These are phyloP conservation scores for Epizoanthus fatuus DNA, from an alignment of 92 coral and sea anemone species.

Conservation along the genomic window DNA sequence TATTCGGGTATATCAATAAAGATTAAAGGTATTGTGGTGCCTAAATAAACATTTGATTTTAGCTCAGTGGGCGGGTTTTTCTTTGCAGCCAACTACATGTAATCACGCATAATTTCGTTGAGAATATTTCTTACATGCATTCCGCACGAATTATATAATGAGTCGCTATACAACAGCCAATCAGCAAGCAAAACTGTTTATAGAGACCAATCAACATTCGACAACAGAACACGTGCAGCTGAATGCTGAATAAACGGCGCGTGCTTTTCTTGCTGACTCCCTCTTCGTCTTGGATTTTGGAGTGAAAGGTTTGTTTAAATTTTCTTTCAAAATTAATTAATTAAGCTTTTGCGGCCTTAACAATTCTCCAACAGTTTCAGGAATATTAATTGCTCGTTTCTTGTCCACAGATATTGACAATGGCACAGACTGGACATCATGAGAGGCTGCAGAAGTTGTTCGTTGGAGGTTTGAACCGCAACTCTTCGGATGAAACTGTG, in stretches of 20 bases:
- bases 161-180: neutral
- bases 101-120: too few relatives aligned
- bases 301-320: neutral
- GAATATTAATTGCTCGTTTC: neutral
- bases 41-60: too few relatives aligned
- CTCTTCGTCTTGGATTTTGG: neutral
- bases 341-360: neutral
- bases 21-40: too few relatives aligned
- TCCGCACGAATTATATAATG: too few relatives aligned
- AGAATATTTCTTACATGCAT: too few relatives aligned
- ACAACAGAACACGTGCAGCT: conserved; percentile 34
- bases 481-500: conserved; percentile 81
- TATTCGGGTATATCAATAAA: too few relatives aligned
- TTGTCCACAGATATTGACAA: conserved; percentile 1
- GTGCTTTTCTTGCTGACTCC: neutral
- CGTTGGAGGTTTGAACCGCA: conserved; percentile 91
- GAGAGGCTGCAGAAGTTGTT: conserved; percentile 87
- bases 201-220: conserved; percentile 8
- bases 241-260: conserved; percentile 21
- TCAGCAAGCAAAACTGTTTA: neutral
- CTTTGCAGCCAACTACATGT: too few relatives aligned
- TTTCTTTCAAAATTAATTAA: neutral
- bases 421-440: conserved; percentile 46
- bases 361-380: neutral
- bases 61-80: too few relatives aligned